Evolutionary conservation across 2,113 vertebrate species (phyloP), one percentile per base, ranked within the genome.

Genomic region (Heterocephalus glaber): DNA sequence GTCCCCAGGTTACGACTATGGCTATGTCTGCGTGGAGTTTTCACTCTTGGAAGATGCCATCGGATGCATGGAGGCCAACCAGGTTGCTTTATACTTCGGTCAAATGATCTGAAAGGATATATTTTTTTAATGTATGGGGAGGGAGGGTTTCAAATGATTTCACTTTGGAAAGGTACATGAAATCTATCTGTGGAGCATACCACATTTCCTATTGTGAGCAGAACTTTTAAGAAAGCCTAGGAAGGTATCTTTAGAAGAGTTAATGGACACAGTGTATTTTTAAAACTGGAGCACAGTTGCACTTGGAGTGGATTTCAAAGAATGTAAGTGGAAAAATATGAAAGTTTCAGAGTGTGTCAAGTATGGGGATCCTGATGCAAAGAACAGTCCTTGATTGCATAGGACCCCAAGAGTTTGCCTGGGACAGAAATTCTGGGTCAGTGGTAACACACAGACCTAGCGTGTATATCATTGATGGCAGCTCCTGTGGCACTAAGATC

Each of bases 11-110:
- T 99, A 99, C 99, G 99, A 99, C 99, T 99, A 99, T 99, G 99
- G 99, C 99, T 99, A 99, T 99, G 99, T 99, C 99, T 99, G 99
- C 99, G 99, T 99, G 99, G 99, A 99, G 99, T 99, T 99, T 99
- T 99, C 99, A 99, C 99, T 99, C 99, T 99, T 99, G 99, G 99
- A 99, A 99, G 99, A 99, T 99, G 99, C 99, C 99, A 99, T 99
- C 99, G 99, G 99, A 99, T 99, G 99, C 99, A 99, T 99, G 99
- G 99, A 99, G 99, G 99, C 99, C 99, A 99, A 99, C 99, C 99
- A 99, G 99, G 99, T 99, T 99, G 99, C 99, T 99, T 99, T 99
- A 99, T 98, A 99, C 99, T 99, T 99, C 99, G 99, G 98, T 99
- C 99, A 99, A 99, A 99, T 99, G 99, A 99, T 99, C 99, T 99